phyloP scores from a whole-genome alignment of 1,140 invertebrate genomes.

The Penaeus chinensis region DNA sequence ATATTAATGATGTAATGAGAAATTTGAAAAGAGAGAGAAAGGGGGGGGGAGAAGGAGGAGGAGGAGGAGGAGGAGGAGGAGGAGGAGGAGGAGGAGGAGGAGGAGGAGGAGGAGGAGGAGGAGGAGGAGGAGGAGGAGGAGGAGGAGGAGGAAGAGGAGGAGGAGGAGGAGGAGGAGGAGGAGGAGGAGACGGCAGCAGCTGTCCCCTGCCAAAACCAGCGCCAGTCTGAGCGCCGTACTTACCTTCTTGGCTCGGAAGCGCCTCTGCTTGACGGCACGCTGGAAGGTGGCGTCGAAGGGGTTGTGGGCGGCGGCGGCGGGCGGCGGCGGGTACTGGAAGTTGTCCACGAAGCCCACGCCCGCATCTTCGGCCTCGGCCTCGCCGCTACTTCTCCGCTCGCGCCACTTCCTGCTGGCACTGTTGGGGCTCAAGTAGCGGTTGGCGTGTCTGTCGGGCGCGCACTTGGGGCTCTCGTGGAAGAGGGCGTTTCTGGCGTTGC shows the following conservation, averaged over 20 bases:
- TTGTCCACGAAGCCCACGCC: constrained; percentile 10
- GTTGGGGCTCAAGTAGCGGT: neutral
- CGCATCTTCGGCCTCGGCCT: neutral
- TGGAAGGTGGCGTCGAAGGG: constrained; percentile 49
- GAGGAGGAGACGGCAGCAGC: no score
- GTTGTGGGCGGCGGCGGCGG: neutral
- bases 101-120: rapidly evolving
- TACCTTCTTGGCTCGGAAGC: constrained; percentile 35
- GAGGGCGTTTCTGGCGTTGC: neutral
- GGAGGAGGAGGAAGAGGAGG: no score
- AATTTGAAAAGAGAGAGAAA: neutral
- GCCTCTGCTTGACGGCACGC: neutral
- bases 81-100: no score
- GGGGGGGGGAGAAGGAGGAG: neutral
- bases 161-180: no score
- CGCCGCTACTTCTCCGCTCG: constrained; percentile 8
- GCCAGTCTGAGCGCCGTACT: neutral
- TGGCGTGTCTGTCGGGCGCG: neutral
- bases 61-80: neutral
- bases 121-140: neutral
- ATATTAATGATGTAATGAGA: no score
- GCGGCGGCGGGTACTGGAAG: constrained; percentile 37
- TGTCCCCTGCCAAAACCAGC: no score
- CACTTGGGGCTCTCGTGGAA: neutral
- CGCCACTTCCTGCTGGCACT: neutral